Conservation (phyloP, 2,888 invertebrate genomes). For the Timandra comae region DNA sequence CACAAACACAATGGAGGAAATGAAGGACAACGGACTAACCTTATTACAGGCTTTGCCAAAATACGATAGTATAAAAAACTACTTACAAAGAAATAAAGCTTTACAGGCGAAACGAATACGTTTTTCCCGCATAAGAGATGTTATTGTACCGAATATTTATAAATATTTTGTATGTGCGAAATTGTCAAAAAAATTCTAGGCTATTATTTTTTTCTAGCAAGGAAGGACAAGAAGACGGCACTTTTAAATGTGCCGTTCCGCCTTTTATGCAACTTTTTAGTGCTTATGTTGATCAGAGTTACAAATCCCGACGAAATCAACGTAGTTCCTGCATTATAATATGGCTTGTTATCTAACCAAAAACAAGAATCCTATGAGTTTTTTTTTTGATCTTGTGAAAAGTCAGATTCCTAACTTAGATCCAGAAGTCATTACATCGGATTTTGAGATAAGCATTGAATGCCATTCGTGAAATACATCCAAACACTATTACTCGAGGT, state of each 20-base stretch:
- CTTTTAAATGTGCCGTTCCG: constrained; percentile 7
- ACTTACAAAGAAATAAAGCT: constrained; percentile 11
- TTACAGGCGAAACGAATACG: constrained; percentile 8
- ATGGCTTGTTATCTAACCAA: constrained; percentile 8
- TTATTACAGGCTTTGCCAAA: constrained; percentile 11
- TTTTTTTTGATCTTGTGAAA: constrained; percentile 9
- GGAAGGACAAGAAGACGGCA: constrained; percentile 11
- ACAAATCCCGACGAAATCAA: constrained; percentile 9
- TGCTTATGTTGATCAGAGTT: constrained; percentile 8
- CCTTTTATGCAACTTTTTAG: constrained; percentile 10
- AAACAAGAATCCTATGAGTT: constrained; percentile 8
- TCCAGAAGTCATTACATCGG: constrained; percentile 7
- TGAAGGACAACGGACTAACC: constrained; percentile 7
- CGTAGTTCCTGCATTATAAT: constrained; percentile 7
- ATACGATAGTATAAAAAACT: constrained; percentile 10
- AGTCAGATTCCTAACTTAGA: constrained; percentile 11
- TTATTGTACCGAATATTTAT: constrained; percentile 7
- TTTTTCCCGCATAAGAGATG: constrained; percentile 10
- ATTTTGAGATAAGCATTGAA: constrained; percentile 1
- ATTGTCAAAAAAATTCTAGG: constrained; percentile 3
- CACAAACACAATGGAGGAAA: constrained; percentile 7
- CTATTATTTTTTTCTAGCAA: constrained; percentile 11
- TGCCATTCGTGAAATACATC: constrained; percentile 3
- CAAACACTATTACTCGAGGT: constrained; percentile 1
- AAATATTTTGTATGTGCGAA: constrained; percentile 10